Percentiles rank a stretch among this genome's conserved stretches.
These are phyloP conservation scores for Epizoanthus illoricatus DNA, from an alignment of 92 coral and sea anemone genomes.

Conservation along the genomic window DNA sequence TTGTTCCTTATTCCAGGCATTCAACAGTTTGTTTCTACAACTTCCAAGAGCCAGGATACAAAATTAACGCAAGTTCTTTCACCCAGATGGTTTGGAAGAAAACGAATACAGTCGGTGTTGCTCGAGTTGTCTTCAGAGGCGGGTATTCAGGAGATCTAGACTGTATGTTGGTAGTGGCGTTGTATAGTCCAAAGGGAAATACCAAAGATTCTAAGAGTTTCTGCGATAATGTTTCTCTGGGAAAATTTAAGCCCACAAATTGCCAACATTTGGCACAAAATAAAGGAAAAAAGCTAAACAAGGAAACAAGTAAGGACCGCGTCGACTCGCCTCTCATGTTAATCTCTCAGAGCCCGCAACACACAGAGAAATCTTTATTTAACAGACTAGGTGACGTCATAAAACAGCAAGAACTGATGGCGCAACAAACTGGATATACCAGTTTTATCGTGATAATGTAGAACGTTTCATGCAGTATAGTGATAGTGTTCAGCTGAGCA, in stretches of 20 bases:
- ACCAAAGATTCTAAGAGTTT: not conserved
- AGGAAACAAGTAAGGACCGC: not conserved
- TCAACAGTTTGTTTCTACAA: slow-evolving; percentile 35
- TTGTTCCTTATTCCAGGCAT: not conserved
- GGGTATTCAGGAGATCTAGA: not conserved
- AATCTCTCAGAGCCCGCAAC: no score
- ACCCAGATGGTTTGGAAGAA: slow-evolving; percentile 38
- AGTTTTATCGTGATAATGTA: slow-evolving; percentile 2
- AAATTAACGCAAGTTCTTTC: slow-evolving; percentile 8
- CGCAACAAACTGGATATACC: not conserved
- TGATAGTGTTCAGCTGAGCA: no score
- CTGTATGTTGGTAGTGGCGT: slow-evolving; percentile 12
- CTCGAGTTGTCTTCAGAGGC: slow-evolving; percentile 7
- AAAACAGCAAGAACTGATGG: not conserved
- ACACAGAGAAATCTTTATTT: not conserved
- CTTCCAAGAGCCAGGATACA: slow-evolving; percentile 30
- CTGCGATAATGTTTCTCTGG: slow-evolving; percentile 7
- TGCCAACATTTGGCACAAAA: not conserved
- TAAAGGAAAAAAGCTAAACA: not conserved
- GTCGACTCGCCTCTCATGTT: not conserved
- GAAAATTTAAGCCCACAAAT: slow-evolving; percentile 17
- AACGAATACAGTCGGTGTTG: slow-evolving; percentile 15
- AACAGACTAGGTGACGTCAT: not conserved
- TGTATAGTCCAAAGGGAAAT: slow-evolving; percentile 29
- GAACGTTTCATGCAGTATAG: not conserved